phyloP scores from a whole-genome alignment of 2,113 vertebrate genomes.

The Micronycteris hirsuta region DNA sequence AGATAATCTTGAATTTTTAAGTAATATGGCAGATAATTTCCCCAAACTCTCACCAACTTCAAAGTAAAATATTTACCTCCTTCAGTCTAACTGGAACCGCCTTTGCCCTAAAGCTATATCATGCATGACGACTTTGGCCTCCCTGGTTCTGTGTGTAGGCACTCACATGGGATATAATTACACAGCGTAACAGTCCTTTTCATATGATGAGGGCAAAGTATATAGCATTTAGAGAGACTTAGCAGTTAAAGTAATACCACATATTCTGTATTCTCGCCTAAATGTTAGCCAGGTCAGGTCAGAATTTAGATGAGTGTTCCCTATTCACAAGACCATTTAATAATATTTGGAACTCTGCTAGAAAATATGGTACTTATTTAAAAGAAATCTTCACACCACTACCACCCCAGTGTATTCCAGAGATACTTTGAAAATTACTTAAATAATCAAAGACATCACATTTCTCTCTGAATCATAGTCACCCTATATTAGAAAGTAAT shows the following conservation, averaged over 20 bases:
- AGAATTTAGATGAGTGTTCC: constrained; percentile 2
- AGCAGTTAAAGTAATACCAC: background rate
- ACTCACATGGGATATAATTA: constrained; percentile 14
- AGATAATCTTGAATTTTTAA: constrained; percentile 5
- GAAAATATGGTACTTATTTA: background rate
- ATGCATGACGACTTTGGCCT: background rate
- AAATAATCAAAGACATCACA: background rate
- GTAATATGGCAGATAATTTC: constrained; percentile 12
- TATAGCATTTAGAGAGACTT: background rate
- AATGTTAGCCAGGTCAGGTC: background rate
- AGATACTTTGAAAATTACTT: constrained; percentile 16
- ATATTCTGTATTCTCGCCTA: background rate
- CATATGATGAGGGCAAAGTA: background rate
- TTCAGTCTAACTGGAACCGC: constrained; percentile 15
- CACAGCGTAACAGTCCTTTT: background rate
- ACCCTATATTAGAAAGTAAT: background rate
- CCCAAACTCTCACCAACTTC: background rate
- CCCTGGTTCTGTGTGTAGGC: background rate
- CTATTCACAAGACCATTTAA: background rate
- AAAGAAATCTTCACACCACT: background rate
- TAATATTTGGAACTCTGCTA: background rate
- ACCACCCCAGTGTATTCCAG: background rate
- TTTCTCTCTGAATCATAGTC: background rate
- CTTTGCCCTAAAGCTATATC: constrained; percentile 18
- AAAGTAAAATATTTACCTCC: constrained; percentile 22